These are phyloP conservation scores for Cygnus olor DNA, from an alignment of 2,797 vertebrate species.

Conservation along the genomic window DNA sequence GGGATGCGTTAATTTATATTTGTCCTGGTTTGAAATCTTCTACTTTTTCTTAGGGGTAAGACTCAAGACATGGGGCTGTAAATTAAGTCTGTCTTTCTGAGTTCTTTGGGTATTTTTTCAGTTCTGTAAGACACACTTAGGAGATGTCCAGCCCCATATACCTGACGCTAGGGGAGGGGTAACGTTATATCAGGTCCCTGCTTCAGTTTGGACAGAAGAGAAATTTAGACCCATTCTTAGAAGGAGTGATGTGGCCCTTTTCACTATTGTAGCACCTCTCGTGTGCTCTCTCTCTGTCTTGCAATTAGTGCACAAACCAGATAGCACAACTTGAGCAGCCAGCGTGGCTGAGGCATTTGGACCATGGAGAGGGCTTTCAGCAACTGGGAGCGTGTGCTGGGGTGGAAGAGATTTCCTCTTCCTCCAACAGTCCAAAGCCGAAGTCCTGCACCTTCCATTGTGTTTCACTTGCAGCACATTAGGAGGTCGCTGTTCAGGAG, in stretches of 20 bases:
- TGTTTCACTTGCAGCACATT: accelerated
- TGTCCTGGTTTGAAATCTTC: not conserved
- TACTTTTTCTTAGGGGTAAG: not conserved
- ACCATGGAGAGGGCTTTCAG: not conserved
- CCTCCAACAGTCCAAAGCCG: not conserved
- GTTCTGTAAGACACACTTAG: not conserved
- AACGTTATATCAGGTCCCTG: not conserved
- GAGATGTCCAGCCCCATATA: not conserved
- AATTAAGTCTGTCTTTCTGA: not conserved
- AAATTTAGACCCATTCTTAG: not conserved
- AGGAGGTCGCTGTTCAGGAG: not conserved
- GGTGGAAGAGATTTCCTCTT: not conserved
- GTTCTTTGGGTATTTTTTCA: not conserved
- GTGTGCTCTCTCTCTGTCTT: not conserved
- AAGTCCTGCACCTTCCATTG: not conserved
- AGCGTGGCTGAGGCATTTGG: accelerated
- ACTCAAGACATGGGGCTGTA: not conserved
- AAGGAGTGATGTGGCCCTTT: not conserved
- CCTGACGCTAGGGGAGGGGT: not conserved
- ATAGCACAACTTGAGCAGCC: not conserved
- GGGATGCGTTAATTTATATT: not conserved
- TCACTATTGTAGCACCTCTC: not conserved
- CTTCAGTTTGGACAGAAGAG: not conserved
- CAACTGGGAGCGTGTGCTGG: not conserved
- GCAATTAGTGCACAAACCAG: not conserved